phyloP scores from a whole-genome alignment of 2,797 vertebrate species.

The Dryobates pubescens region DNA sequence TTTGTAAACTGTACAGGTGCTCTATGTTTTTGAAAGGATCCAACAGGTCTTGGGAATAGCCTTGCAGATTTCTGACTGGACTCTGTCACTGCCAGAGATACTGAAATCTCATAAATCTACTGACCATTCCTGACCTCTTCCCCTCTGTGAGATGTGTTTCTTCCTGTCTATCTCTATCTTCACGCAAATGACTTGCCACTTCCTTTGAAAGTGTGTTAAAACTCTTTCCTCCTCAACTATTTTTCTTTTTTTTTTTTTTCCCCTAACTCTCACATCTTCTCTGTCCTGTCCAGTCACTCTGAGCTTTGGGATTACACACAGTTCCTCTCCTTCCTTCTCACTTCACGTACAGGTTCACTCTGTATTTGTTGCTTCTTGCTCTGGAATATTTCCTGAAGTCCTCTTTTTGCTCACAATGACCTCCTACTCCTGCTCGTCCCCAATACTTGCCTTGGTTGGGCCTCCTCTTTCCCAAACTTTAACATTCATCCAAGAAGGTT shows the following conservation, averaged over 20 bases:
- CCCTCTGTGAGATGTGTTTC: neutral
- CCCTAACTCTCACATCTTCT: neutral
- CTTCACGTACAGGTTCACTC: neutral
- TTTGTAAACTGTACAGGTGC: neutral
- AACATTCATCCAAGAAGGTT: neutral
- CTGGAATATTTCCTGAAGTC: neutral
- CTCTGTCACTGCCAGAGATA: neutral
- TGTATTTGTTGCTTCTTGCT: neutral
- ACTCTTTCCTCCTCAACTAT: neutral
- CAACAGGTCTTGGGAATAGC: neutral
- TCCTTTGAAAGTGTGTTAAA: conserved; percentile 19
- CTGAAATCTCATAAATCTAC: conserved; percentile 16
- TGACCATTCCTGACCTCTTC: conserved; percentile 15
- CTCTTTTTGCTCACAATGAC: neutral
- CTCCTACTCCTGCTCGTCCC: neutral
- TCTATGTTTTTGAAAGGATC: neutral
- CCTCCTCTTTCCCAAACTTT: neutral
- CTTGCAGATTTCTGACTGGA: neutral
- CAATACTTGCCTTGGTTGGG: neutral
- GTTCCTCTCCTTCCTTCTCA: neutral
- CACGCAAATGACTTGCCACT: neutral
- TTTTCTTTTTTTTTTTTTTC: neutral
- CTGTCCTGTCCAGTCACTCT: neutral
- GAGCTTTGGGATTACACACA: neutral
- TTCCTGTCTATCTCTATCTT: conserved; percentile 37